These are phyloP conservation scores for Lampropteryx suffumata DNA, from an alignment of 2,888 invertebrate species.

Conservation along the genomic window DNA sequence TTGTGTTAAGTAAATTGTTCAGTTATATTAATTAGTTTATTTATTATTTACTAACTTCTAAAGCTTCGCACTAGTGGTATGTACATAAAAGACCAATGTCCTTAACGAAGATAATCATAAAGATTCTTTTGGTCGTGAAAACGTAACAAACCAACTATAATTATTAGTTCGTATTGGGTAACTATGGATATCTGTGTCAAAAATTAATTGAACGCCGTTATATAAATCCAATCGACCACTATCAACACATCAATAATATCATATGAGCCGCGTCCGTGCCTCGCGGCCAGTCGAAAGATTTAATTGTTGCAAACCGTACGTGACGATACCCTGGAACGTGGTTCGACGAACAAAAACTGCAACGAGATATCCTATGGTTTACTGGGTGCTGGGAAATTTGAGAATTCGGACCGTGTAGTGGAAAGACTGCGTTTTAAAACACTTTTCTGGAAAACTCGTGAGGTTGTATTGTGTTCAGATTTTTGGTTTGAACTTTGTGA, in stretches of 20 bases:
- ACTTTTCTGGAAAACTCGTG: slow-evolving; percentile 4
- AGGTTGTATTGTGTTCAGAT: not conserved
- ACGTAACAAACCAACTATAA: no score
- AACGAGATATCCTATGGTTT: slow-evolving; percentile 30
- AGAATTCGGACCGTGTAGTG: slow-evolving; percentile 4
- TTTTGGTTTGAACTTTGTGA: not conserved
- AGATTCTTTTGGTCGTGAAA: no score
- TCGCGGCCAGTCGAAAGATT: slow-evolving; percentile 40
- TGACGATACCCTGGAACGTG: slow-evolving; percentile 42
- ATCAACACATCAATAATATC: slow-evolving; percentile 24
- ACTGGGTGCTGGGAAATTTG: slow-evolving; percentile 14
- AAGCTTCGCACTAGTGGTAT: no score
- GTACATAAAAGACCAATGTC: no score
- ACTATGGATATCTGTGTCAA: no score
- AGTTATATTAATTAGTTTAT: no score
- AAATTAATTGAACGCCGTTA: not conserved
- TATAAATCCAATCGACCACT: slow-evolving; percentile 5
- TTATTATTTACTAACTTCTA: no score
- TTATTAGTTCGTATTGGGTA: no score
- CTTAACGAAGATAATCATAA: no score
- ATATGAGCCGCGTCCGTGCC: slow-evolving; percentile 25
- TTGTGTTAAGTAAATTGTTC: no score
- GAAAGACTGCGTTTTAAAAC: slow-evolving; percentile 16
- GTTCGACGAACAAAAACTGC: slow-evolving; percentile 33
- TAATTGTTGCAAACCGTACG: slow-evolving; percentile 57